Evolutionary conservation across 1,140 invertebrate species (phyloP).

Genomic region (Drosophila quadrilineata): DNA sequence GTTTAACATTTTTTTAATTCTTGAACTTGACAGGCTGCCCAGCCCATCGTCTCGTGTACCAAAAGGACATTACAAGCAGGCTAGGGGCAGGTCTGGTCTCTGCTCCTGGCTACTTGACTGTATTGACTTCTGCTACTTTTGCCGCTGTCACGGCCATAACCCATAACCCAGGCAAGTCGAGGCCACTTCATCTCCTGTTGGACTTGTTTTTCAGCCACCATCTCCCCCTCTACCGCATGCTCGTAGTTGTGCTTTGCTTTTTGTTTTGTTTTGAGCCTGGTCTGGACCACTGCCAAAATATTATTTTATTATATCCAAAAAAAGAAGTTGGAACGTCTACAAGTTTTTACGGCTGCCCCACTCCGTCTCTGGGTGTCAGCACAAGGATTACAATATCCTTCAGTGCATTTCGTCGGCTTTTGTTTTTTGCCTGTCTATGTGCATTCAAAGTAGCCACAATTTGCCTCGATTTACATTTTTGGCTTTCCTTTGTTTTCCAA

Average conservation of each 20-base stretch:
- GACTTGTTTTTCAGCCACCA: constrained; percentile 21
- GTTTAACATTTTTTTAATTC: constrained; percentile 55
- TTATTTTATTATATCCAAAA: constrained; percentile 63
- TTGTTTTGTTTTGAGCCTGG: constrained; percentile 22
- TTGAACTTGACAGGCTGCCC: constrained; percentile 56
- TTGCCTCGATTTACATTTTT: constrained; percentile 23
- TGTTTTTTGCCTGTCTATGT: constrained; percentile 10
- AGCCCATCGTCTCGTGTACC: background rate
- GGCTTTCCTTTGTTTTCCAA: background rate
- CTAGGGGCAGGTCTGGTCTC: background rate
- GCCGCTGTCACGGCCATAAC: constrained; percentile 45
- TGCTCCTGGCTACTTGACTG: constrained; percentile 35
- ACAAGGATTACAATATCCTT: constrained; percentile 44
- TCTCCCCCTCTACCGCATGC: too few species aligned
- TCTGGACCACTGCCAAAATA: constrained; percentile 52
- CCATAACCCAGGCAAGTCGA: constrained; percentile 34
- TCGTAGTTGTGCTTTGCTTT: constrained; percentile 13
- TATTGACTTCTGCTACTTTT: constrained; percentile 53
- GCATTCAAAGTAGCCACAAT: constrained; percentile 50
- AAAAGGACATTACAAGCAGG: constrained; percentile 22
- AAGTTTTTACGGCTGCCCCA: background rate
- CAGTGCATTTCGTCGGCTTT: constrained; percentile 15
- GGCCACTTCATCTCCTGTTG: constrained; percentile 49
- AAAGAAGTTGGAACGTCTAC: constrained; percentile 47
- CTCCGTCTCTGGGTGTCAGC: constrained; percentile 19